A percentile compares a stretch with the other conserved stretches of the same genome.
Conservation (phyloP, 2,888 invertebrate species). For the Peribatodes rhomboidaria region DNA sequence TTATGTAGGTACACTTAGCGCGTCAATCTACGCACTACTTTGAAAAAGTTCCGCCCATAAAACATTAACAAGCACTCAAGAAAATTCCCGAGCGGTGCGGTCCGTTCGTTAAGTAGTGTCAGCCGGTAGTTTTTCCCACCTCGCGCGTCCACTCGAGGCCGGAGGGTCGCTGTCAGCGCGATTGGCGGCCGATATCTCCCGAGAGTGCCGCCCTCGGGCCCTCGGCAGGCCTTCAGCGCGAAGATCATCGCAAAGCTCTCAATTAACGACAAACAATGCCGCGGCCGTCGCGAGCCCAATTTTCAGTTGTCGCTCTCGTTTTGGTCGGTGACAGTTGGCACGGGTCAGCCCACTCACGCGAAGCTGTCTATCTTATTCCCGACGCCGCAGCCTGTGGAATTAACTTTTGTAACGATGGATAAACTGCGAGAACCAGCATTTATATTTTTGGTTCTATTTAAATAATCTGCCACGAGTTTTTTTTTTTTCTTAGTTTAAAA, state of each 20-base stretch:
- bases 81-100: slow-evolving; percentile 80
- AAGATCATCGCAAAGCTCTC: slow-evolving; percentile 83
- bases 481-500: background rate
- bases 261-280: slow-evolving; percentile 83
- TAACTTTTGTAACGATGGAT: slow-evolving; percentile 53
- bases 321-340: slow-evolving; percentile 79
- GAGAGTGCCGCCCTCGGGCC: slow-evolving; percentile 74
- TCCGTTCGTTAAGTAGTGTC: slow-evolving; percentile 85
- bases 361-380: slow-evolving; percentile 63
- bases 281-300: slow-evolving; percentile 73
- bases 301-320: slow-evolving; percentile 82
- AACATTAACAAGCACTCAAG: slow-evolving; percentile 87
- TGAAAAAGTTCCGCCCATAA: slow-evolving; percentile 85
- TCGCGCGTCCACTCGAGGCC: slow-evolving; percentile 72
- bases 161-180: slow-evolving; percentile 83
- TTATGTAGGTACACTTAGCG: slow-evolving; percentile 84
- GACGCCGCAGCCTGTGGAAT: slow-evolving; percentile 52
- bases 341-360: slow-evolving; percentile 71
- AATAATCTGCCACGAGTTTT: background rate
- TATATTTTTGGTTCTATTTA: background rate
- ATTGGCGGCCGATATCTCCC: slow-evolving; percentile 84
- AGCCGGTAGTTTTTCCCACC: slow-evolving; percentile 86
- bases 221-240: slow-evolving; percentile 64
- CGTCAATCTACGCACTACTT: slow-evolving; percentile 83
- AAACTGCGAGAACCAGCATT: slow-evolving; percentile 7